Conservation (phyloP, 2,113 vertebrate species). For the Atrichornis clamosus region DNA sequence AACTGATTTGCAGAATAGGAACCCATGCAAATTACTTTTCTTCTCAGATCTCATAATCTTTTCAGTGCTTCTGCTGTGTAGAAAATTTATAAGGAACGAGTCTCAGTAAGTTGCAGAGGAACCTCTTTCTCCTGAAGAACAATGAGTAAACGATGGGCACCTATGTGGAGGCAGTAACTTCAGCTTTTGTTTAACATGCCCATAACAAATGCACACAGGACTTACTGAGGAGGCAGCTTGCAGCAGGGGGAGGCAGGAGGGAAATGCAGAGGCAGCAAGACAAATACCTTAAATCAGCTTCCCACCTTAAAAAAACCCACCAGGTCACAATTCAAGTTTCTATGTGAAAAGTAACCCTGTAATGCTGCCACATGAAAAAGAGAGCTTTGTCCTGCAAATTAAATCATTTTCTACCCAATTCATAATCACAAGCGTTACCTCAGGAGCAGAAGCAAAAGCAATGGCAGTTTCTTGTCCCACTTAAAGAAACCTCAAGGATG, state of each 20-base stretch:
- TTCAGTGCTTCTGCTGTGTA: neutral
- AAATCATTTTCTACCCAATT: neutral
- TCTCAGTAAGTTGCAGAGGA: neutral
- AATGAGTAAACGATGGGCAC: neutral
- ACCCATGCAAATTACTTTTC: neutral
- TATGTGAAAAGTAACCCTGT: neutral
- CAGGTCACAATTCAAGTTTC: conserved; percentile 4
- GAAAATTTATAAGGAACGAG: neutral
- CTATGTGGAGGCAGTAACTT: neutral
- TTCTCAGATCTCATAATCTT: neutral
- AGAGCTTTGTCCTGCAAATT: neutral
- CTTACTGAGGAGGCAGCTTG: neutral
- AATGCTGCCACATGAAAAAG: neutral
- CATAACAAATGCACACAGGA: neutral
- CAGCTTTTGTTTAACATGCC: neutral
- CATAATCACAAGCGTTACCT: neutral
- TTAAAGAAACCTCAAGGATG: neutral
- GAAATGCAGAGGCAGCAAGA: neutral
- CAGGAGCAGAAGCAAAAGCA: neutral
- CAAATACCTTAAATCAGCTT: neutral
- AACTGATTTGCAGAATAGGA: neutral
- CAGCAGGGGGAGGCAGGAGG: neutral
- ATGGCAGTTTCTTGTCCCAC: neutral
- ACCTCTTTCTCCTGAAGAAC: neutral
- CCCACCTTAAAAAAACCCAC: neutral